Percentiles rank a stretch among this genome's conserved stretches.
Evolutionary conservation across 2,113 vertebrate genomes (phyloP).

Genomic region (Psophia crepitans): DNA sequence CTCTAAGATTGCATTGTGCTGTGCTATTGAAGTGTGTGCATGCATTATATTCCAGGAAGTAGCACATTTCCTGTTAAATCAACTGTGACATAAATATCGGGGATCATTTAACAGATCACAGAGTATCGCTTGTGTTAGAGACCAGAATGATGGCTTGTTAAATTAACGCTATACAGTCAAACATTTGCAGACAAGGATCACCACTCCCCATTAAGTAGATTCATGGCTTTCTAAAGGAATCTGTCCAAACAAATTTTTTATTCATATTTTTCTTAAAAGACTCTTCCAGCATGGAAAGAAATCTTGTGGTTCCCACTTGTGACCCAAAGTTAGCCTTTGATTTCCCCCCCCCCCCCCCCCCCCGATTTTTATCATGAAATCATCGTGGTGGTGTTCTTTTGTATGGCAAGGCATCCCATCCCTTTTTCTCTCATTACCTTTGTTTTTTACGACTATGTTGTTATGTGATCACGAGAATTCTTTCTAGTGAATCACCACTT

Average conservation of each 20-base stretch:
- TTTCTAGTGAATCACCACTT: background rate
- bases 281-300: background rate
- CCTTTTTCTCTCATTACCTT: background rate
- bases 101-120: constrained; percentile 71
- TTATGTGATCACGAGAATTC: background rate
- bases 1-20: constrained; percentile 50
- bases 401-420: background rate
- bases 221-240: background rate
- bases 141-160: constrained; percentile 48
- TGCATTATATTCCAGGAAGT: constrained; percentile 63
- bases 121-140: constrained; percentile 39
- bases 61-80: constrained; percentile 71
- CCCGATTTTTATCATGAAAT: background rate
- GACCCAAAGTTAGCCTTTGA: background rate
- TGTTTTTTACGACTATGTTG: background rate
- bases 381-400: background rate
- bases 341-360: rapidly evolving
- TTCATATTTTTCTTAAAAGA: background rate
- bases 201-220: constrained; percentile 11
- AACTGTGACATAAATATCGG: constrained; percentile 68
- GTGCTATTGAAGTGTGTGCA: constrained; percentile 47
- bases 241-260: background rate
- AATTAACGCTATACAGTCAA: constrained; percentile 17
- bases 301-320: background rate
- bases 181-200: constrained; percentile 12